These are phyloP conservation scores for Eunapius fragilis DNA, from an alignment of 37 sponge, comb jelly and placozoan genomes.

Conservation along the genomic window DNA sequence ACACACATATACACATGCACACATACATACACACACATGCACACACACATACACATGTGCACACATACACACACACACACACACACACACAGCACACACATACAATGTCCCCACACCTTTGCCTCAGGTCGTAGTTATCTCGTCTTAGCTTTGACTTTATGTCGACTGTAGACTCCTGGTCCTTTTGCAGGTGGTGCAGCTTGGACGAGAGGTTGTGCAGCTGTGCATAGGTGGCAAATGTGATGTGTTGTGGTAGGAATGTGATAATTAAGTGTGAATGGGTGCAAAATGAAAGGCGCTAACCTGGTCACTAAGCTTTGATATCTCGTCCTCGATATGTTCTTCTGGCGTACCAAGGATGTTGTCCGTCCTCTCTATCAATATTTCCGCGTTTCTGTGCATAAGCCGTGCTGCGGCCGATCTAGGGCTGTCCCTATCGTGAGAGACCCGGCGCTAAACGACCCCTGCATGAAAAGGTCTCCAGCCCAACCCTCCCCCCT, in stretches of 20 bases:
- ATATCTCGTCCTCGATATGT: slow-evolving; percentile 40
- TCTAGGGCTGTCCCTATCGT: background rate
- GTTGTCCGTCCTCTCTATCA: background rate
- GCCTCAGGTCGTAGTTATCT: slow-evolving; percentile 33
- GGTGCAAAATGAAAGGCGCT: background rate
- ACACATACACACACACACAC: background rate
- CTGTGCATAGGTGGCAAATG: slow-evolving; percentile 8
- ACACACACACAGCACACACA: background rate
- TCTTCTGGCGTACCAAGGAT: slow-evolving; percentile 20
- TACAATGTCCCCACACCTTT: slow-evolving; percentile 32
- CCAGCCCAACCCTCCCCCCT: too few relatives aligned
- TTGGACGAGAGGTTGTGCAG: slow-evolving; percentile 46
- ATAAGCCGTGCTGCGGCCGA: background rate
- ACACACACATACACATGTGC: background rate
- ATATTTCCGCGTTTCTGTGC: background rate
- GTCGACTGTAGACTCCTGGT: slow-evolving; percentile 31
- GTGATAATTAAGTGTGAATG: too few relatives aligned
- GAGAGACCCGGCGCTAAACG: too few relatives aligned
- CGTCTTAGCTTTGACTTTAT: slow-evolving; percentile 17
- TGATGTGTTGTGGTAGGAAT: too few relatives aligned
- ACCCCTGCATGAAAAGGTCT: too few relatives aligned
- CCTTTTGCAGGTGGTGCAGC: slow-evolving; percentile 39
- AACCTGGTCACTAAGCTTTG: slow-evolving; percentile 57
- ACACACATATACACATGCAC: slow-evolving; percentile 11
- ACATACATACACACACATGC: too few relatives aligned